A percentile compares a stretch with the other conserved stretches of the same genome.
These are phyloP conservation scores for Sarcophaga peregrina DNA, from an alignment of 1,140 invertebrate genomes.

Conservation along the genomic window DNA sequence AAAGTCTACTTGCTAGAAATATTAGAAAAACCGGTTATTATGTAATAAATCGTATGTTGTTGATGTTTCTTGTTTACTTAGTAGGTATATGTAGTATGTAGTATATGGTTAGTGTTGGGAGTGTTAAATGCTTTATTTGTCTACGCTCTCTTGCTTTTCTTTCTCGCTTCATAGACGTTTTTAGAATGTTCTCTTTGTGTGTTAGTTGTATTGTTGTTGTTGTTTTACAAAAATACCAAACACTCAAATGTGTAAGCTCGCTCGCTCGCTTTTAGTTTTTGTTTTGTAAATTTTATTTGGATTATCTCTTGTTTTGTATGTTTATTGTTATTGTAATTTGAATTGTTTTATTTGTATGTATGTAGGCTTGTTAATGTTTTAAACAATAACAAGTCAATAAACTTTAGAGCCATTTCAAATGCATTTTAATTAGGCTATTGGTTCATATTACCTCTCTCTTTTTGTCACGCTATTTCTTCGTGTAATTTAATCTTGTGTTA, in stretches of 20 bases:
- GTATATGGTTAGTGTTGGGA: too few relatives aligned
- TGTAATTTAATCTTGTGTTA: neutral
- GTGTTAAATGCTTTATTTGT: too few relatives aligned
- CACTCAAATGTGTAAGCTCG: too few relatives aligned
- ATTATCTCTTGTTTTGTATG: neutral
- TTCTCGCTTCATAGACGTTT: neutral
- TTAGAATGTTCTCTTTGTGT: neutral
- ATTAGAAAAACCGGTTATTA: constrained; percentile 19
- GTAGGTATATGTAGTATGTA: too few relatives aligned
- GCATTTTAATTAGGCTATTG: constrained; percentile 18
- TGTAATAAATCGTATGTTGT: neutral
- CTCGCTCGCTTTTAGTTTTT: too few relatives aligned
- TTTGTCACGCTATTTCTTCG: neutral
- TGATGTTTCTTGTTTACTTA: neutral
- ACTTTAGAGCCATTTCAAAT: neutral
- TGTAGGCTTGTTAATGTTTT: neutral
- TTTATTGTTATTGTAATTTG: neutral
- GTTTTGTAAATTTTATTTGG: constrained; percentile 3
- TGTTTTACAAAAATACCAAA: too few relatives aligned
- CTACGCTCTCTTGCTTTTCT: too few relatives aligned
- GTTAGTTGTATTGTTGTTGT: neutral
- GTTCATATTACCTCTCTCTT: neutral
- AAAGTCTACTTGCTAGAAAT: neutral
- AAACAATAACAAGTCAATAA: neutral
- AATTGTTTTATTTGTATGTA: constrained; percentile 6